Evolutionary conservation across 2,797 vertebrate genomes (phyloP).

Genomic region (Lithobates pipiens): DNA sequence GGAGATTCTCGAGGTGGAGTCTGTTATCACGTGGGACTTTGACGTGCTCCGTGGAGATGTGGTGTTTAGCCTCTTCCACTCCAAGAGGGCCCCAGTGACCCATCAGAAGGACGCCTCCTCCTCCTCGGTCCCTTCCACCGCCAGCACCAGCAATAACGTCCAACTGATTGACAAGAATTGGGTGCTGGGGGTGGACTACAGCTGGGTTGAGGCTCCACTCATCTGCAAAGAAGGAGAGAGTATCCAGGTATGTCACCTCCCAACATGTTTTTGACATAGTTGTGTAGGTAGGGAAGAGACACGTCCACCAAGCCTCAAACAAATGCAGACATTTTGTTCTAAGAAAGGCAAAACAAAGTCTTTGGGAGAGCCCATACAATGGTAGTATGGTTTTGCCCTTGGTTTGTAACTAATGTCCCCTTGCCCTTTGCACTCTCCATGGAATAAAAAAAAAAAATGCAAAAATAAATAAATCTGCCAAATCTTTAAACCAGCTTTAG

Average conservation of each 20-base stretch:
- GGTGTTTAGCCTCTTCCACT: slow-evolving; percentile 81
- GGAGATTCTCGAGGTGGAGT: slow-evolving; percentile 79
- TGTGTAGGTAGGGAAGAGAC: too few species aligned
- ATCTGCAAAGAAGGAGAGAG: slow-evolving; percentile 82
- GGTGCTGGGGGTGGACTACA: slow-evolving; percentile 77
- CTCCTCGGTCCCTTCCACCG: not conserved
- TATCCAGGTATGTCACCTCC: slow-evolving; percentile 75
- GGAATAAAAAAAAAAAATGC: too few species aligned
- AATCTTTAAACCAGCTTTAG: too few species aligned
- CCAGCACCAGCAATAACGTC: slow-evolving; percentile 62
- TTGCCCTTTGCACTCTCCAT: too few species aligned
- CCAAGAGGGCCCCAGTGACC: slow-evolving; percentile 71
- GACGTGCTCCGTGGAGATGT: slow-evolving; percentile 82
- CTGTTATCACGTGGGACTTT: slow-evolving; percentile 83
- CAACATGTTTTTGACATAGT: not conserved
- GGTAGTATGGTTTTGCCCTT: too few species aligned
- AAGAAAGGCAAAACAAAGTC: too few species aligned
- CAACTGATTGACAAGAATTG: slow-evolving; percentile 75
- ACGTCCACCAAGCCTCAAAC: too few species aligned
- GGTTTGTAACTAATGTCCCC: too few species aligned
- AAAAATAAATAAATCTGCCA: too few species aligned
- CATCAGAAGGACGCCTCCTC: slow-evolving; percentile 63
- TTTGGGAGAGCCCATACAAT: too few species aligned
- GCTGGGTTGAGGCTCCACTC: slow-evolving; percentile 75
- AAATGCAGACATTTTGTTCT: too few species aligned